These are phyloP conservation scores for Myotis daubentonii DNA, from an alignment of 2,797 vertebrate genomes.

Conservation along the genomic window DNA sequence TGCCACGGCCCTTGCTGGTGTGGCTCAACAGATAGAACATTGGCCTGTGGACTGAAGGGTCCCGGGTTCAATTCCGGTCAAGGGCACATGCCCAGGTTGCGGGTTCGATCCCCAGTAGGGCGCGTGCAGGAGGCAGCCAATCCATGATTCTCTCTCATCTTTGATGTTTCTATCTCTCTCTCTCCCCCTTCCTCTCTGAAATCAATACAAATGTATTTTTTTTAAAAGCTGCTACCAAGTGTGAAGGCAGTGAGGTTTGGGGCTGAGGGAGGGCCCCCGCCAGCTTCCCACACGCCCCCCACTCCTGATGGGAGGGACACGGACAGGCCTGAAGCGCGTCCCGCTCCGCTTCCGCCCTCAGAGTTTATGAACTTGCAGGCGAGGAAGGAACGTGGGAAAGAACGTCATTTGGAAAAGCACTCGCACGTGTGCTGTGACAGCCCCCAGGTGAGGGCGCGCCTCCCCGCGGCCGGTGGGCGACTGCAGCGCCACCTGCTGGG, in stretches of 20 bases:
- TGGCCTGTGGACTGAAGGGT: too few species aligned
- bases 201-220: too few species aligned
- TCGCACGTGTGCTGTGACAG: background rate
- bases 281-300: too few species aligned
- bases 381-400: background rate
- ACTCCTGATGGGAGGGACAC: background rate
- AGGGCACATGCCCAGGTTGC: too few species aligned
- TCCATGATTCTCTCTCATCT: too few species aligned
- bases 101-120: too few species aligned
- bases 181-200: too few species aligned
- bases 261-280: background rate
- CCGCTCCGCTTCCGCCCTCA: background rate
- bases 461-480: background rate
- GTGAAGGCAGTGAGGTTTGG: background rate
- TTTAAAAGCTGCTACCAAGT: background rate
- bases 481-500: fast-evolving
- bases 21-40: too few species aligned
- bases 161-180: too few species aligned
- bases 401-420: background rate
- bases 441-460: too few species aligned
- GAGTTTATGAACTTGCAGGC: background rate
- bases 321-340: fast-evolving
- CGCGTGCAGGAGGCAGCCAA: too few species aligned
- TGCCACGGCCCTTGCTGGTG: background rate
- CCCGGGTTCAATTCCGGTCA: too few species aligned